These are phyloP conservation scores for Panonychus citri DNA, from an alignment of 1,140 invertebrate species.

Conservation along the genomic window DNA sequence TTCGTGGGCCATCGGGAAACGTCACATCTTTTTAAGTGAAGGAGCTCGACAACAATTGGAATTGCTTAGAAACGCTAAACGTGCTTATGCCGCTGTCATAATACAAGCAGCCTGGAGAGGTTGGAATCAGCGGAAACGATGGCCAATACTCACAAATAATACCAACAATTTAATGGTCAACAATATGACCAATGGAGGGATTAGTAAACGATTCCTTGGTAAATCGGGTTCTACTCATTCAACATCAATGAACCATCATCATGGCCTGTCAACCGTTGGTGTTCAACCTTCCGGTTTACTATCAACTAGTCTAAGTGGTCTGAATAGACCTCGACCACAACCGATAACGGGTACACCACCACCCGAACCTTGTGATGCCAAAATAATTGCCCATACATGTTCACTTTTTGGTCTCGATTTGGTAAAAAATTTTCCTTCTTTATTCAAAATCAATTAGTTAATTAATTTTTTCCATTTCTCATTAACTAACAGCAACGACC, in stretches of 20 bases:
- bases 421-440: slow-evolving; percentile 23
- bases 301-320: not conserved
- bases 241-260: not conserved
- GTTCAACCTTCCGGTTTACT: not conserved
- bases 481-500: slow-evolving; percentile 43
- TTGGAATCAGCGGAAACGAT: slow-evolving; percentile 41
- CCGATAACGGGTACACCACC: slow-evolving; percentile 41
- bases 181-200: not conserved
- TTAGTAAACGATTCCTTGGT: slow-evolving; percentile 17
- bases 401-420: slow-evolving; percentile 65
- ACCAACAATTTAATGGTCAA: not conserved
- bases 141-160: slow-evolving; percentile 26
- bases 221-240: not conserved
- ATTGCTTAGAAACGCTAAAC: slow-evolving; percentile 43
- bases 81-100: slow-evolving; percentile 43
- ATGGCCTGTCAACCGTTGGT: not conserved
- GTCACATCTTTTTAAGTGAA: slow-evolving; percentile 80
- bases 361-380: slow-evolving; percentile 52
- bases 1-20: slow-evolving; percentile 69
- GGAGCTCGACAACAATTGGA: slow-evolving; percentile 70
- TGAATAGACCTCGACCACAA: slow-evolving; percentile 43
- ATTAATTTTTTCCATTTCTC: not conserved
- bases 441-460: too few species aligned
- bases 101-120: slow-evolving; percentile 55
- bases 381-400: slow-evolving; percentile 67